Percentiles rank a stretch among this genome's conserved stretches.
Conservation (phyloP, 2,888 invertebrate genomes). For the Sycophila texana region DNA sequence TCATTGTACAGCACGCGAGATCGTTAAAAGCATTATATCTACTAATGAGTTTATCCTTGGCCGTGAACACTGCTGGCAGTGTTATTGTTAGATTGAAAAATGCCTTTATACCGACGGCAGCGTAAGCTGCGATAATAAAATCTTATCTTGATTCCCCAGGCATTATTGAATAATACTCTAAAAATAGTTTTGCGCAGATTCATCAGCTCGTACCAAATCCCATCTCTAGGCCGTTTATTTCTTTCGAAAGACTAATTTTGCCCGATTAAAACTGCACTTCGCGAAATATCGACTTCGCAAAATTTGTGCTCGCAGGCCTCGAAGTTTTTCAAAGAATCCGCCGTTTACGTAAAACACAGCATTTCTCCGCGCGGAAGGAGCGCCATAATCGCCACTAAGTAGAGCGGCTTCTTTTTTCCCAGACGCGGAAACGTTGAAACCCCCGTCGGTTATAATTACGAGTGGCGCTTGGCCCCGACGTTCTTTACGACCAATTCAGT, state of each 20-base stretch:
- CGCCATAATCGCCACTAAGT: neutral
- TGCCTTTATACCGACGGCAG: neutral
- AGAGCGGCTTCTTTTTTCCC: neutral
- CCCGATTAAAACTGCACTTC: neutral
- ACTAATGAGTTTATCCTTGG: constrained; percentile 47
- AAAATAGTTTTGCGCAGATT: too few relatives aligned
- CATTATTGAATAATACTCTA: too few relatives aligned
- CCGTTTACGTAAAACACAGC: constrained; percentile 28
- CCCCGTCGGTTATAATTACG: constrained; percentile 41
- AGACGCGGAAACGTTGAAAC: constrained; percentile 11
- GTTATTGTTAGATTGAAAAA: constrained; percentile 14
- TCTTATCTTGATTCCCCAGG: neutral
- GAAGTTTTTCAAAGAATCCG: constrained; percentile 34
- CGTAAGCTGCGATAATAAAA: neutral
- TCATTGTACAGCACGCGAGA: constrained; percentile 28
- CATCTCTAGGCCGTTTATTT: neutral
- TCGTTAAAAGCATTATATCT: constrained; percentile 28
- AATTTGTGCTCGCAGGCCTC: neutral
- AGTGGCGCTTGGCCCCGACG: constrained; percentile 15
- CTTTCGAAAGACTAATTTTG: too few relatives aligned
- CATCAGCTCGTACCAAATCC: neutral
- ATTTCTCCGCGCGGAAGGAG: constrained; percentile 20
- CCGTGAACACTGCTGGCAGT: constrained; percentile 23
- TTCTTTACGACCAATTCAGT: constrained; percentile 29
- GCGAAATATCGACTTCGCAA: neutral